Conservation (phyloP, 2,797 vertebrate genomes). For the Karalla daura region DNA sequence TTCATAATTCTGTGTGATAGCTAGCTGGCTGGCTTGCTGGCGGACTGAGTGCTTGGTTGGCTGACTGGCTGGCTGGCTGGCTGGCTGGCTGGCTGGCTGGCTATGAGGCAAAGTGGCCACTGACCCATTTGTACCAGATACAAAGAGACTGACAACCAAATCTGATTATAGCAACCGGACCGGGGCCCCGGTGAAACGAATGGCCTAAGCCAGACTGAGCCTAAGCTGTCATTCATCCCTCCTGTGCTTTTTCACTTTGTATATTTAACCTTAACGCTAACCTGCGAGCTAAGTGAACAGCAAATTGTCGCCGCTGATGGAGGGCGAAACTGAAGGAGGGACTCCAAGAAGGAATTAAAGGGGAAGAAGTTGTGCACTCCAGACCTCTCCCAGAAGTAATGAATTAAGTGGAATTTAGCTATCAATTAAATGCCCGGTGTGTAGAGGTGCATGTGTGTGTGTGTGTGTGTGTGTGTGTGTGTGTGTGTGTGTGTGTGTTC, state of each 20-base stretch:
- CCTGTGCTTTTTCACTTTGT: constrained; percentile 41
- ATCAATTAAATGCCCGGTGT: constrained; percentile 35
- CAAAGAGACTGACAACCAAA: constrained; percentile 75
- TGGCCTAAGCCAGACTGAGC: constrained; percentile 52
- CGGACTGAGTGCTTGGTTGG: constrained; percentile 29
- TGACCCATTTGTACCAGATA: constrained; percentile 79
- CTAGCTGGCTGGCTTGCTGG: constrained; percentile 58
- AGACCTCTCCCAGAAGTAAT: constrained; percentile 45
- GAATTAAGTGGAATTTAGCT: constrained; percentile 49
- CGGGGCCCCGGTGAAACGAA: constrained; percentile 46
- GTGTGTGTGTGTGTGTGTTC: constrained; percentile 4
- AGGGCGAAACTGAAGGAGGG: constrained; percentile 38
- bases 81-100: constrained; percentile 50
- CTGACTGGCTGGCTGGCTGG: constrained; percentile 38
- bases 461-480: background rate
- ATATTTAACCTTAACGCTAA: constrained; percentile 54
- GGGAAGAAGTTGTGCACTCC: constrained; percentile 43
- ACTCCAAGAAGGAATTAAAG: constrained; percentile 46
- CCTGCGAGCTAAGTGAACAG: constrained; percentile 40
- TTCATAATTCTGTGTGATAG: constrained; percentile 82
- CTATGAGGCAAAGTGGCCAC: constrained; percentile 72
- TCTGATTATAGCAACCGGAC: constrained; percentile 73
- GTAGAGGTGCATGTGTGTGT: background rate
- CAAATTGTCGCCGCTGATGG: constrained; percentile 42
- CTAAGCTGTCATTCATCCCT: constrained; percentile 65